Base-by-base conservation (phyloP, 64 coral and sea anemone genomes). In the Actinia tenebrosa region DNA sequence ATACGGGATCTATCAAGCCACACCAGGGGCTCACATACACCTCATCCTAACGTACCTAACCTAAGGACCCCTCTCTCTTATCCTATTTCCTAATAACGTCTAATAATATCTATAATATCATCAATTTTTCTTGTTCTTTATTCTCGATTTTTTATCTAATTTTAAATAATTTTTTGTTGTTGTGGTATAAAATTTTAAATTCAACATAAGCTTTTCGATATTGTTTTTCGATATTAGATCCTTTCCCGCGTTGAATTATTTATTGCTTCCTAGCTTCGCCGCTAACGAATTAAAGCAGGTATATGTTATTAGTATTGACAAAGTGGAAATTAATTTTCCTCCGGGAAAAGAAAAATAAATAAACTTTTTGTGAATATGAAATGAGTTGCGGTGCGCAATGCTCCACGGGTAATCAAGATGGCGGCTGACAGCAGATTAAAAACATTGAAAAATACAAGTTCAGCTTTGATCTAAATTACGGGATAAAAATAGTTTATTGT, bases 1-100 rank as follows among this genome's bases (percentile, higher is more conserved):
- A 92, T 92, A 87, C 91, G 91, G 91, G 91, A 84, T 42, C 69
- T 42, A 30, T 2, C 27, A 75, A 42, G 10, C 26, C 10, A 75
- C 69, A 43, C 27, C 69, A 75, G 69, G 69, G 69, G 27, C 69
- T 75, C 69, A 27, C 10, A 30, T 3, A 30, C 27, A 13, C n/a
- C 11, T 10, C 6, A 3, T 42, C 23, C 37, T 75, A 26, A 75
- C 4, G 69, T 22, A 66, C 17, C 22, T 19, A 66, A 66, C 63
- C 18, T 22, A 66, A 66, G 20, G 18, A 66, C 63, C 22, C 63
- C 7, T 55, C 53, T 55, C 5, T 55, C 56, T 58, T 58, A 6
- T 58, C 56, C 56, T 58, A 58, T 58, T 10, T 13, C 56, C 47
- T 50, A 5, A 50, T 58, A 58, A 13, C 56, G 13, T 13, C 15